Base-by-base conservation (phyloP, 2,113 vertebrate genomes). In the Columbina picui region DNA sequence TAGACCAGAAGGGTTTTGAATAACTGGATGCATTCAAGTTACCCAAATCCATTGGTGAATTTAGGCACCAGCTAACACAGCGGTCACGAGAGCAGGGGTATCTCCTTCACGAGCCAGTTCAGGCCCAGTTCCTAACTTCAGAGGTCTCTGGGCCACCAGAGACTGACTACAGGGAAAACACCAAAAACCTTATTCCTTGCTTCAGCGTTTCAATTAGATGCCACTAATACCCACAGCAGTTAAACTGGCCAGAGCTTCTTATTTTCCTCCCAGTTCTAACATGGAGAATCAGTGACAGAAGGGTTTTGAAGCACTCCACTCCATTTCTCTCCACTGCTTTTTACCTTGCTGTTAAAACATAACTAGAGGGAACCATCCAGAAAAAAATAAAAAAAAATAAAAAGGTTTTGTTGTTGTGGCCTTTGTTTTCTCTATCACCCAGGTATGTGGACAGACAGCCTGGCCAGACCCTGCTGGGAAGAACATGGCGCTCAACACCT, bases 381-480 rank as follows among this genome's bases (percentile, higher is more conserved):
- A 26, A 27, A 73, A 50, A 50, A 45, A 21, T 32, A 50, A 23
- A 19, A 61, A n/a, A 14, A 29, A 19, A 25, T 43, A 14, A 29
- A 19, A 25, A 18, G 43, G 16, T 43, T 43, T 43, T 43, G 43
- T 43, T 43, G 43, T 18, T 43, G 16, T 43, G 15, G 41, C 41
- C 16, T 41, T 41, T 41, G 43, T 75, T 55, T 5, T 2, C 11
- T 68, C 18, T 1, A 0, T 22, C 15, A 63, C 29, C 9, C 47
- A 34, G 50, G 56, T 59, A 26, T 4, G 14, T 0, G 0, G 53
- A 12, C 36, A 30, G 71, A 41, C 43, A 80, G 25, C 15, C 25
- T 0, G 0, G 57, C 12, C 41, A 22, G 41, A 39, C 12, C 60
- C 17, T 11, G 34, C 39, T 6, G 0, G 16, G 6, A 7, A 49